Percentiles rank a stretch among this genome's conserved stretches.
Conservation (phyloP, 2,888 invertebrate species). For the Acronicta alni region DNA sequence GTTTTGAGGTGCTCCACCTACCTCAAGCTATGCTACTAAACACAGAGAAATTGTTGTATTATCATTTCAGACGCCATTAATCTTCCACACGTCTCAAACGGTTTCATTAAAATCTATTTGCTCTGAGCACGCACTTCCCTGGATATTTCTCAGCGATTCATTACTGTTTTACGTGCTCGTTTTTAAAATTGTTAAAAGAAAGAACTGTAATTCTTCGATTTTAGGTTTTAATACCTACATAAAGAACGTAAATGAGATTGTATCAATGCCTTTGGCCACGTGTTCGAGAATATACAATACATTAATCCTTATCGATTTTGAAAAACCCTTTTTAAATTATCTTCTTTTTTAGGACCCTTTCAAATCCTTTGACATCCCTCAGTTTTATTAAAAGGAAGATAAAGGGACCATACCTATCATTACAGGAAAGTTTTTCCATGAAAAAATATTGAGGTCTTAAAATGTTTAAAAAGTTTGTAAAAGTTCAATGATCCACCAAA, state of each 20-base stretch:
- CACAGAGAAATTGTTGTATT: conserved; percentile 58
- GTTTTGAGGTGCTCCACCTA: neutral
- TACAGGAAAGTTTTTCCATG: too few relatives aligned
- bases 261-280: too few relatives aligned
- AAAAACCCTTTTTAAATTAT: too few relatives aligned
- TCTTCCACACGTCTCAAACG: conserved; percentile 53
- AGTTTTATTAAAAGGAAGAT: too few relatives aligned
- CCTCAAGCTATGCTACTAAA: conserved; percentile 36
- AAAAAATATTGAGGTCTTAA: too few relatives aligned
- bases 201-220: neutral
- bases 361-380: too few relatives aligned
- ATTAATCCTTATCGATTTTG: too few relatives aligned
- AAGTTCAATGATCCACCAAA: too few relatives aligned
- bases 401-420: too few relatives aligned
- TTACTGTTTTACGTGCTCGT: conserved; percentile 44
- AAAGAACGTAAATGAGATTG: neutral
- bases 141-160: conserved; percentile 39
- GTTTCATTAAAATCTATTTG: conserved; percentile 59
- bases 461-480: too few relatives aligned
- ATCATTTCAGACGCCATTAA: conserved; percentile 59
- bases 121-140: conserved; percentile 39
- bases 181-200: conserved; percentile 19
- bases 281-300: too few relatives aligned
- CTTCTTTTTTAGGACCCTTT: too few relatives aligned
- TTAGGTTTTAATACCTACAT: neutral